A percentile compares a stretch with the other conserved stretches of the same genome.
phyloP scores from a whole-genome alignment of 2,888 invertebrate genomes.

The Trissolcus brochymenae region DNA sequence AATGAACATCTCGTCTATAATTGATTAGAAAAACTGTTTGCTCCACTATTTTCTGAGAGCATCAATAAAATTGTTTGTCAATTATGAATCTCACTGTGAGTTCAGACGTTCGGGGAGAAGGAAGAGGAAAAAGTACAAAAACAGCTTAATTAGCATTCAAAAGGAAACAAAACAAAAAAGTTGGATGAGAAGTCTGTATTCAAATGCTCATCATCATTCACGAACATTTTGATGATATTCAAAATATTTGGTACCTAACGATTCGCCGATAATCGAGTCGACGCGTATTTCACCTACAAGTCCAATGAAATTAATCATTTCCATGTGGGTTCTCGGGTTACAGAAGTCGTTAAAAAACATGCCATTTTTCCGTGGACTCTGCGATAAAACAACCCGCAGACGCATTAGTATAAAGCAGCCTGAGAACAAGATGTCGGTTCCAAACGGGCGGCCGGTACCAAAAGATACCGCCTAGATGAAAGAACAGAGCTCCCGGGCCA shows the following conservation, averaged over 20 bases:
- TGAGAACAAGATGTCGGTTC: conserved; percentile 56
- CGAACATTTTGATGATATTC: conserved; percentile 55
- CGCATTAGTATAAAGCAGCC: conserved; percentile 49
- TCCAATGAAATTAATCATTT: conserved; percentile 54
- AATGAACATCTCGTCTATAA: too few species aligned
- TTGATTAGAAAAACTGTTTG: too few species aligned
- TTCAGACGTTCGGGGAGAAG: neutral
- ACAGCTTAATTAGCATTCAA: conserved; percentile 22
- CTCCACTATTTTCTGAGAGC: neutral
- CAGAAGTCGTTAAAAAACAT: conserved; percentile 56
- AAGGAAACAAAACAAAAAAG: conserved; percentile 19
- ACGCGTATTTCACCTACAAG: conserved; percentile 49
- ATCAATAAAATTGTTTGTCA: neutral
- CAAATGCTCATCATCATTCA: conserved; percentile 50
- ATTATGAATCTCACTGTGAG: neutral
- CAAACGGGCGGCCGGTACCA: conserved; percentile 45
- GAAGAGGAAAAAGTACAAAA: neutral
- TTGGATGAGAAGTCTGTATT: conserved; percentile 26
- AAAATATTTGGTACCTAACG: conserved; percentile 57
- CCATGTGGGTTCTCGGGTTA: conserved; percentile 44
- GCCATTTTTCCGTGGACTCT: conserved; percentile 53
- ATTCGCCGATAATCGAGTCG: conserved; percentile 52
- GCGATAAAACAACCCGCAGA: conserved; percentile 54
- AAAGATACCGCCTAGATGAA: conserved; percentile 66
- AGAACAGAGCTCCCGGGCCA: conserved; percentile 65